Evolutionary conservation across 2,113 vertebrate genomes (phyloP).

Genomic region (Geothlypis trichas): DNA sequence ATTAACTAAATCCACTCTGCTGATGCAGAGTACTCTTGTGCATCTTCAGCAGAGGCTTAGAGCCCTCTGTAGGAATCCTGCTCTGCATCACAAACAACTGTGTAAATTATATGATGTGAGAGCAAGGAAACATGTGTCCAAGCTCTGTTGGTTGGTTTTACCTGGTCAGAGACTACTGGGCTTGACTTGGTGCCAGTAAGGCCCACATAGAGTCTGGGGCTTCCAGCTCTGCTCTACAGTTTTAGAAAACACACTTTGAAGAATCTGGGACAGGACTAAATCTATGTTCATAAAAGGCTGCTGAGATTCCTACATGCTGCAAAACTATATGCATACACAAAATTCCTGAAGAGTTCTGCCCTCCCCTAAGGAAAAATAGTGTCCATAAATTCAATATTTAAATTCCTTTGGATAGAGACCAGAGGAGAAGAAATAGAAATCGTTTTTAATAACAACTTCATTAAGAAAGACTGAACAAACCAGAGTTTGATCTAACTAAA

Average conservation of each 20-base stretch:
- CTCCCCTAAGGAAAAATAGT: not conserved
- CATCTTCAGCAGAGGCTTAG: not conserved
- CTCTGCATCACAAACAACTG: not conserved
- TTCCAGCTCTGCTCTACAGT: not conserved
- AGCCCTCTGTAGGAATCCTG: not conserved
- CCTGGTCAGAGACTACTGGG: not conserved
- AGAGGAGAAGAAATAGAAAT: not conserved
- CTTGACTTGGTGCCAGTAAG: not conserved
- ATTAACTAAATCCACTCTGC: rapidly evolving
- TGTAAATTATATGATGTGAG: not conserved
- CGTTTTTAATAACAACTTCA: not conserved
- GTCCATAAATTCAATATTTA: not conserved
- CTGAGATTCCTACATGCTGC: not conserved
- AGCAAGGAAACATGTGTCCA: not conserved
- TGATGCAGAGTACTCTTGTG: not conserved
- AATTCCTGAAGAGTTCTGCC: not conserved
- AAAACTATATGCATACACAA: not conserved
- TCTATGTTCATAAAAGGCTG: not conserved
- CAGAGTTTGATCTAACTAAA: not conserved
- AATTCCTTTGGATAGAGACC: not conserved
- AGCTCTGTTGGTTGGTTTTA: not conserved
- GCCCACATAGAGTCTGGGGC: not conserved
- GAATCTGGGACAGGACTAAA: not conserved
- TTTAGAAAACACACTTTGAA: not conserved
- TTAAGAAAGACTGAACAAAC: not conserved